Base-by-base conservation (phyloP, 2,113 vertebrate species). In the Gymnarchus niloticus region DNA sequence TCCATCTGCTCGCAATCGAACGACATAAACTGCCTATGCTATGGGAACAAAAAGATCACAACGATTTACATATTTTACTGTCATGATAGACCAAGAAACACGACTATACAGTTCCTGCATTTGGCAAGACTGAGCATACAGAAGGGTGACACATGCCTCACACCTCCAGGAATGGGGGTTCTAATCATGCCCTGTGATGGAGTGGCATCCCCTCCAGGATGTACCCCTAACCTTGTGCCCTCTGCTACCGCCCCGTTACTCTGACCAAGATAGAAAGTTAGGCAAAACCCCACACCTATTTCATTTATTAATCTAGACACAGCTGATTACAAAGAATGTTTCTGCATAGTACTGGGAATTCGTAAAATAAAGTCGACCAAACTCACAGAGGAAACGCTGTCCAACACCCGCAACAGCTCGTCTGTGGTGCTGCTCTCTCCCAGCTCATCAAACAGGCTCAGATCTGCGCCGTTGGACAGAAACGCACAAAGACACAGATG, bases 401-500 rank as follows among this genome's bases (percentile, higher is more conserved):
- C 88, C 56, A 93, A 83, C 37, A 92, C 93, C 76, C 92, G 85
- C 2, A 95, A 90, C 44, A 95, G 49, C 51, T 96, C 96, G 8
- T 95, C 95, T 12, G 93, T 91, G 86, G 95, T 95, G 82, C 93
- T 93, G 80, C 98, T 88, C 87, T 94, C 93, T 46, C 92, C 93
- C 76, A 98, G 92, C 88, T 96, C 96, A 92, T 96, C 96, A 86
- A 98, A 97, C 87, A 97, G 90, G 87, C 93, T 93, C 33, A 97
- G 93, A 84, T 97, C 97, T 98, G 89, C 17, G 76, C 52, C 83
- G 83, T 21, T 87, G 33, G 81, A 44, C 37, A 83, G 4, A 41
- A 56, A 6, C n/a, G n/a, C n/a, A n/a, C n/a, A n/a, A n/a, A n/a
- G n/a, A n/a, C n/a, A n/a, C n/a, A n/a, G n/a, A n/a, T n/a, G n/a